Percentiles rank a stretch among this genome's conserved stretches.
Conservation (phyloP, 1,140 invertebrate species). For the Apis laboriosa region DNA sequence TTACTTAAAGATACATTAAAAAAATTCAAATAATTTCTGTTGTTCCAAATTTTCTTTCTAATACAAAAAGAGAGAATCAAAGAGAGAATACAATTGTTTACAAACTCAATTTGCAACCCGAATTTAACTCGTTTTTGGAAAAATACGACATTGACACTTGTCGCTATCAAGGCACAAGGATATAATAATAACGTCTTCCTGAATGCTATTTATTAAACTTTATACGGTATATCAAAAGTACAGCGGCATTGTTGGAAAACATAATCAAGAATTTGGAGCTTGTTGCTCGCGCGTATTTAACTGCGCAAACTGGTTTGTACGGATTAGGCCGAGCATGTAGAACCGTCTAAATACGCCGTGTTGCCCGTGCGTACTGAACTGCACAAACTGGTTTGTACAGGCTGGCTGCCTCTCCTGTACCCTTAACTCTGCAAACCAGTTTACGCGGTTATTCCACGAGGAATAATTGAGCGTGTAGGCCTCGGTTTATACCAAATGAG, state of each 20-base stretch:
- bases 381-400: slow-evolving; percentile 47
- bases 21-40: no score
- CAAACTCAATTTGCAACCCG: no score
- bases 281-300: slow-evolving; percentile 39
- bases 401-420: slow-evolving; percentile 32
- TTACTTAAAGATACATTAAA: no score
- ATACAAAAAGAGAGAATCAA: no score
- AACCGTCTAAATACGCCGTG: slow-evolving; percentile 48
- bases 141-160: no score
- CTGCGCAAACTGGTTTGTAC: slow-evolving; percentile 48
- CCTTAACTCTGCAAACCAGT: slow-evolving; percentile 48
- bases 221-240: neutral
- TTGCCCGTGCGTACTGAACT: slow-evolving; percentile 46
- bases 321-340: slow-evolving; percentile 45
- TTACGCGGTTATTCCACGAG: slow-evolving; percentile 46
- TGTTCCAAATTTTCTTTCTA: no score
- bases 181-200: neutral
- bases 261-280: slow-evolving; percentile 34
- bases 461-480: slow-evolving; percentile 53
- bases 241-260: neutral
- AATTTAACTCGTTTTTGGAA: no score
- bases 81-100: no score
- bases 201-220: neutral
- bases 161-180: no score
- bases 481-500: slow-evolving; percentile 42